Evolutionary conservation across 1,140 invertebrate species (phyloP).

Genomic region (Lepidurus apus): DNA sequence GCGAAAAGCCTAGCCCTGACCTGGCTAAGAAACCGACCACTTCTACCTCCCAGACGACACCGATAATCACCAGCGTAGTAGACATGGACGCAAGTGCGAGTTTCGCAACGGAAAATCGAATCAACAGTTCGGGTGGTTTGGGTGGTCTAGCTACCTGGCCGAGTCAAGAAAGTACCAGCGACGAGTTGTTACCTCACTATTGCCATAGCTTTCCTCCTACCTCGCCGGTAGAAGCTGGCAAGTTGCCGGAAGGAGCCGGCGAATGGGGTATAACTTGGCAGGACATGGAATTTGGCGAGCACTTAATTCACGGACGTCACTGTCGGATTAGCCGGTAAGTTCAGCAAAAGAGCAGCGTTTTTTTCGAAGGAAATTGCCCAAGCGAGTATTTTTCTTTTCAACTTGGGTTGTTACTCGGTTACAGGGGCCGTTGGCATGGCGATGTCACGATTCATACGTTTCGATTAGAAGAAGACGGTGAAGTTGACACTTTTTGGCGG

Average conservation of each 20-base stretch:
- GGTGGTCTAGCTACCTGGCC: slow-evolving; percentile 42
- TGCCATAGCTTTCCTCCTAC: not conserved
- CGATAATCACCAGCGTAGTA: not conserved
- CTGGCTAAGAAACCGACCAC: not conserved
- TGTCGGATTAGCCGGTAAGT: not conserved
- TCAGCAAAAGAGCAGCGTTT: not conserved
- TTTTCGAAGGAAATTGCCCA: not conserved
- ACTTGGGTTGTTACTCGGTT: slow-evolving; percentile 30
- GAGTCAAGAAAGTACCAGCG: slow-evolving; percentile 25
- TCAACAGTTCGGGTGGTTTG: slow-evolving; percentile 37
- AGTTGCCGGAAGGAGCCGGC: slow-evolving; percentile 34
- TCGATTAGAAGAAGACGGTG: slow-evolving; percentile 38
- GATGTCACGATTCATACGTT: slow-evolving; percentile 46
- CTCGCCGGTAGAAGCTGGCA: not conserved
- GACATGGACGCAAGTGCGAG: not conserved
- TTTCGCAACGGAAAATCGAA: not conserved
- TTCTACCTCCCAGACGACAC: slow-evolving; percentile 4
- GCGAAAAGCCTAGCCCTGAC: not conserved
- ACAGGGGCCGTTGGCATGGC: slow-evolving; percentile 48
- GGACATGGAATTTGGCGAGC: not conserved
- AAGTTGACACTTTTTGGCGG: slow-evolving; percentile 42
- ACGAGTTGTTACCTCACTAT: not conserved
- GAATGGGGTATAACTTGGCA: slow-evolving; percentile 22
- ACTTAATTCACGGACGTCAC: slow-evolving; percentile 20
- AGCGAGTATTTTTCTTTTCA: not conserved